A percentile compares a stretch with the other conserved stretches of the same genome.
Conservation (phyloP, 2,113 vertebrate genomes). For the Pelmatolapia mariae region DNA sequence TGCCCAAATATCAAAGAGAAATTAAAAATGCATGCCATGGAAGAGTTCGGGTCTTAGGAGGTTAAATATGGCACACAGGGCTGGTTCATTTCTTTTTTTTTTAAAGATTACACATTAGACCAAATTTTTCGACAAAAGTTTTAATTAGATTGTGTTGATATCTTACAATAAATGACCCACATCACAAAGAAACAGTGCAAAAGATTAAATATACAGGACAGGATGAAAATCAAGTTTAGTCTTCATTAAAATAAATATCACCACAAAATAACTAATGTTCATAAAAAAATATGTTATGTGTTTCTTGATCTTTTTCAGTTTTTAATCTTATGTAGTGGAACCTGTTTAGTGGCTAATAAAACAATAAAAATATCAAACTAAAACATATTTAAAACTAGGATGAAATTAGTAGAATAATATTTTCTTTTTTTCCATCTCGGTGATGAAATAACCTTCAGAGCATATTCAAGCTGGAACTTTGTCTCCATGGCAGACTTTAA, state of each 20-base stretch:
- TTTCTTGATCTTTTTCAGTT: background rate
- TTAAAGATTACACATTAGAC: accelerated
- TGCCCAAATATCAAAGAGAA: too few species aligned
- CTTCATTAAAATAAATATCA: background rate
- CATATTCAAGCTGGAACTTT: background rate
- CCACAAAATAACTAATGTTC: background rate
- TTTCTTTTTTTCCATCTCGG: background rate
- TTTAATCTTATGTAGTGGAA: background rate
- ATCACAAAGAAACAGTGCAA: background rate
- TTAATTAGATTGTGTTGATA: accelerated
- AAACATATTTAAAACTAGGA: background rate
- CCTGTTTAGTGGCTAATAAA: background rate
- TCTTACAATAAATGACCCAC: background rate
- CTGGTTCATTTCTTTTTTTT: background rate
- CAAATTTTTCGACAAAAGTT: background rate
- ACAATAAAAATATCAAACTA: background rate
- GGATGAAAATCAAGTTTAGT: background rate
- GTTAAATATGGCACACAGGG: background rate
- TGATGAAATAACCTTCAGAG: background rate
- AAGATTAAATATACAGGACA: background rate
- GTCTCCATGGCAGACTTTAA: background rate
- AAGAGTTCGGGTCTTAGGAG: too few species aligned
- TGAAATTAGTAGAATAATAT: background rate
- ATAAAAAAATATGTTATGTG: background rate
- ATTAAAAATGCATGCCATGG: too few species aligned